Evolutionary conservation across 2,113 vertebrate genomes (phyloP), one percentile per base, ranked within the genome.

Genomic region (Halcyon senegalensis): DNA sequence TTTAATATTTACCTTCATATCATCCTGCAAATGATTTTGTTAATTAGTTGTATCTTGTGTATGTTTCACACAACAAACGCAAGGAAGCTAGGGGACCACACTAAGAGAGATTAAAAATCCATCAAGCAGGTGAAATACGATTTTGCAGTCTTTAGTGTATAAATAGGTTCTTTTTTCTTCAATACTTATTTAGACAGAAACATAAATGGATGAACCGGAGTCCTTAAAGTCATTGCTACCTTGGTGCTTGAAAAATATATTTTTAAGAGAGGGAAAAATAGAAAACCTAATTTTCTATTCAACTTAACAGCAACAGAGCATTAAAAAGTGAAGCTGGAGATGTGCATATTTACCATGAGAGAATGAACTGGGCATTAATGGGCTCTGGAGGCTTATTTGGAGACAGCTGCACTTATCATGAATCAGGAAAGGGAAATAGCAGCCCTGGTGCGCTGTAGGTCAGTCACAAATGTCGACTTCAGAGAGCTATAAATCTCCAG

Each of bases 401-500:
- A 98, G 97, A 96, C 97, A 98, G 97, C 97, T 98, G 97, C 96
- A 97, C 97, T 98, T 98, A 97, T 83, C 97, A 96, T 97, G 98
- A 98, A 98, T 97, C 97, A 97, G 97, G 96, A 97, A 97, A 96
- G 95, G 96, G 97, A 98, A 97, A 97, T 91, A 98, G 97, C 97
- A 97, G 96, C 94, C 95, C 93, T 96, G 95, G 95, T 97, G 96
- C 33, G 87, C 97, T 97, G 96, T 90, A 97, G 98, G 98, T 98
- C 98, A 98, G 97, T 98, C 95, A 97, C 97, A 98, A 98, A 98
- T 95, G 96, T 93, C 41, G 75, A 96, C 96, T 97, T 96, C 88
- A 97, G 95, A 98, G 96, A 98, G 95, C 84, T 87, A 96, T 98
- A 98, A 98, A 98, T 98, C 97, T 97, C 82, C 46, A 89, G 88